phyloP scores from a whole-genome alignment of 1,140 invertebrate genomes.

The Helicoverpa armigera region DNA sequence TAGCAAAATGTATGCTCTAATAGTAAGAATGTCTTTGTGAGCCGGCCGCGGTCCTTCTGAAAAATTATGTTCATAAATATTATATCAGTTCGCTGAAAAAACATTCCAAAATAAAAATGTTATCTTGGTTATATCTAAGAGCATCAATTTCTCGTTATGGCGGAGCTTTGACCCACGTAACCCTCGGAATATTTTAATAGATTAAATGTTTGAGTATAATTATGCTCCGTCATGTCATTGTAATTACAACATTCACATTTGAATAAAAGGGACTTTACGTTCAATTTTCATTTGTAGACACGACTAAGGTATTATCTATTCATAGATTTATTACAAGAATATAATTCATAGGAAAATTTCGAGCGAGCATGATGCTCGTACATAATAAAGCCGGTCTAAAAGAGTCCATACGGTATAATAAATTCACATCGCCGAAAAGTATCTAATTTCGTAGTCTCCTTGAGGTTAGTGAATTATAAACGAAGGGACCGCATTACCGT shows the following conservation, averaged over 20 bases:
- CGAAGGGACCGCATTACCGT: conserved; percentile 8
- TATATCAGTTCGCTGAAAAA: too few species aligned
- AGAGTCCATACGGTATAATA: conserved; percentile 24
- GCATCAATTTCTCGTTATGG: background rate
- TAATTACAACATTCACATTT: conserved; percentile 31
- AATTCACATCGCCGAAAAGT: conserved; percentile 14
- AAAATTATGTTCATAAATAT: conserved; percentile 58
- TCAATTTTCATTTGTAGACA: conserved; percentile 13
- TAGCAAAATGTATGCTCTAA: conserved; percentile 97
- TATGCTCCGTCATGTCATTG: conserved; percentile 35
- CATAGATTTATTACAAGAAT: conserved; percentile 1
- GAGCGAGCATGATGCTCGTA: background rate
- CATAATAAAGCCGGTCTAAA: conserved; percentile 19
- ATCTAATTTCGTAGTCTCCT: conserved; percentile 23
- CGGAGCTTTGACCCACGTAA: background rate
- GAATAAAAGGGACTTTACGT: conserved; percentile 20
- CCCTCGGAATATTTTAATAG: conserved; percentile 31
- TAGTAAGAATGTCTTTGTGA: conserved; percentile 97
- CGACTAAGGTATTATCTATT: conserved; percentile 8
- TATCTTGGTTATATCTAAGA: too few species aligned
- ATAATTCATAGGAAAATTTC: conserved; percentile 10
- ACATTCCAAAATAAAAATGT: too few species aligned
- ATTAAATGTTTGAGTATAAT: conserved; percentile 39
- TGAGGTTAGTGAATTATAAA: conserved; percentile 26
- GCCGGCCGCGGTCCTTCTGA: conserved; percentile 97